Evolutionary conservation across 2,888 invertebrate species (phyloP).

Genomic region (Dugesia japonica): DNA sequence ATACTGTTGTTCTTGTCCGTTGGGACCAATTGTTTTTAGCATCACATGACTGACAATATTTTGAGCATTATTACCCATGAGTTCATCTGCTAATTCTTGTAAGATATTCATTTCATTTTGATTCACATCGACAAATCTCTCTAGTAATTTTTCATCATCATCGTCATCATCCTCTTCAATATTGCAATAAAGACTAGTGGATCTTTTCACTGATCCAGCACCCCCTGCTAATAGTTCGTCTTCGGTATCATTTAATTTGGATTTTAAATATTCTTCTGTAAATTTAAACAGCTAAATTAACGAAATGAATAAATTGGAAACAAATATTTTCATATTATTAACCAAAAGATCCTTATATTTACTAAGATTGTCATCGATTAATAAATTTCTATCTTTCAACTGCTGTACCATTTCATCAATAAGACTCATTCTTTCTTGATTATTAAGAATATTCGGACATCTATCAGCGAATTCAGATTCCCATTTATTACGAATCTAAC

Average conservation of each 20-base stretch:
- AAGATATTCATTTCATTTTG: neutral
- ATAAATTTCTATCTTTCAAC: conserved; percentile 26
- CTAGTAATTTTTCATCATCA: conserved; percentile 25
- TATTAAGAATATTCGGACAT: conserved; percentile 9
- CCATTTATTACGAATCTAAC: conserved; percentile 34
- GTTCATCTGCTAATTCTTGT: conserved; percentile 31
- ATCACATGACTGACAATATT: conserved; percentile 13
- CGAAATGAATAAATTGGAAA: neutral
- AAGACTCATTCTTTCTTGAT: conserved; percentile 26
- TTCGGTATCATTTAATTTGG: conserved; percentile 30
- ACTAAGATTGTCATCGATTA: conserved; percentile 32
- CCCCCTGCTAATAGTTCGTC: conserved; percentile 26
- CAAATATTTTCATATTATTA: neutral
- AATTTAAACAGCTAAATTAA: conserved; percentile 29
- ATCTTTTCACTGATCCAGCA: conserved; percentile 1
- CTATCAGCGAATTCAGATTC: conserved; percentile 33
- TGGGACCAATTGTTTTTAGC: neutral
- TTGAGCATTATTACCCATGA: conserved; percentile 26
- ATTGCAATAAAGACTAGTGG: conserved; percentile 20
- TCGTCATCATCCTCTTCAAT: conserved; percentile 30
- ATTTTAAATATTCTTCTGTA: conserved; percentile 31
- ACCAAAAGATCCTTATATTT: conserved; percentile 33
- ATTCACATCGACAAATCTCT: conserved; percentile 3
- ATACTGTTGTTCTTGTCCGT: neutral
- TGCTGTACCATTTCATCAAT: conserved; percentile 27